Percentiles rank a stretch among this genome's conserved stretches.
Evolutionary conservation across 2,888 invertebrate species (phyloP).

Genomic region (Tetrapedia diversipes): DNA sequence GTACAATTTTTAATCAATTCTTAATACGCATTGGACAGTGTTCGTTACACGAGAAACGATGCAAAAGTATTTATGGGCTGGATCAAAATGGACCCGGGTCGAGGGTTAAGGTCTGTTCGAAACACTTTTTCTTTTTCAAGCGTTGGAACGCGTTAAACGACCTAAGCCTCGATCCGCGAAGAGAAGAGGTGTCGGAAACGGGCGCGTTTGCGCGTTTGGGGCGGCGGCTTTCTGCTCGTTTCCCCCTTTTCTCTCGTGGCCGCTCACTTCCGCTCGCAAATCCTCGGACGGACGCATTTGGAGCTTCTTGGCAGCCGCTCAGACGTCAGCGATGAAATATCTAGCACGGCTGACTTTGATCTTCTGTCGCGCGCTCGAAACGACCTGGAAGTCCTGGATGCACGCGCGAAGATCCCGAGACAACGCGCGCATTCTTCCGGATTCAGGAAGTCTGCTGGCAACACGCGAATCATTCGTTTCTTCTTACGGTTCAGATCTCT

Average conservation of each 20-base stretch:
- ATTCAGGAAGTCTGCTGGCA: constrained; percentile 61
- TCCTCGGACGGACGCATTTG: constrained; percentile 65
- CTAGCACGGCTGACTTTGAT: constrained; percentile 75
- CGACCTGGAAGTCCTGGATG: constrained; percentile 50
- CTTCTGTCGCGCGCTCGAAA: constrained; percentile 61
- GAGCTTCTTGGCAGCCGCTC: constrained; percentile 71
- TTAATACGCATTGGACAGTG: too few relatives aligned
- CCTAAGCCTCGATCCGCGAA: not conserved
- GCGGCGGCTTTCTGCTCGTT: constrained; percentile 18
- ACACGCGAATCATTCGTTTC: not conserved
- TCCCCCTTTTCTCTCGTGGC: constrained; percentile 18
- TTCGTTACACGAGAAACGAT: too few relatives aligned
- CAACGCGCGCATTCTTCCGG: constrained; percentile 50
- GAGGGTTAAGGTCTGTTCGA: too few relatives aligned
- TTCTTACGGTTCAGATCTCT: too few relatives aligned
- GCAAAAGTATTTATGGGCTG: too few relatives aligned
- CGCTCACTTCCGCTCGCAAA: constrained; percentile 70
- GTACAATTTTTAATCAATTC: too few relatives aligned
- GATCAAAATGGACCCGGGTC: too few relatives aligned
- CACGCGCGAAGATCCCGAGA: constrained; percentile 15
- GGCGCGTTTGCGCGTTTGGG: constrained; percentile 43
- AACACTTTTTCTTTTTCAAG: too few relatives aligned
- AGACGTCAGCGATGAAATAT: constrained; percentile 73
- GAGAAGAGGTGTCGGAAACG: not conserved
- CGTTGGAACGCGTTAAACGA: not conserved